Evolutionary conservation across 2,113 vertebrate species (phyloP), one percentile per base, ranked within the genome.

Genomic region (Ptychochromis oligacanthus): DNA sequence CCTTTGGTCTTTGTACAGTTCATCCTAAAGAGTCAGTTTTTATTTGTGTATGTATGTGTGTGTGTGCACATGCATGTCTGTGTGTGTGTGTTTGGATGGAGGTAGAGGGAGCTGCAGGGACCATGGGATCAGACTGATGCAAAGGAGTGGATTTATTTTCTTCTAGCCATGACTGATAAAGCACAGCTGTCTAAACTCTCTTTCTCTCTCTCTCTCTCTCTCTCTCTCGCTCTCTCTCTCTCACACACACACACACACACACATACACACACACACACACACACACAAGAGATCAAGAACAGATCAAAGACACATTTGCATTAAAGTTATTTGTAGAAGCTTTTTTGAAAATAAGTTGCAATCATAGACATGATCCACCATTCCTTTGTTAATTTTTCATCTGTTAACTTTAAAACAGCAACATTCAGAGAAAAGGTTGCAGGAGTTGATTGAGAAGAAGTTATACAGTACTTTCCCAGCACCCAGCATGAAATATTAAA

Each of bases 111-210:
- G 79, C 88, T 75, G 67, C 46, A 85, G 87, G 79, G 88, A 89
- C 84, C 83, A 80, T 93, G 88, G 82, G 91, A 92, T 90, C 94
- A 91, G 79, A 82, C 90, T 77, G 84, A 84, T 83, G 83, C 81
- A 86, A 36, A 88, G 26, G 85, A 81, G 43, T 62, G 80, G 77
- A 84, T 92, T 94, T 95, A 84, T 94, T 94, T 94, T 93, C 81
- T 60, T 82, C 91, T 34, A 34, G 90, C 86, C 82, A 77, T 93
- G 91, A 90, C 92, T 94, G 93, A 94, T 94, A 93, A 93, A 92
- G 85, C 65, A 88, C 94, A 95, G 95, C 93, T 94, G 93, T 94
- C 84, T 83, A 95, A 93, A 94, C 86, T 75, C 55, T 80, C 82
- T 43, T 46, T 17, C 17, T 46, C 54, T 78, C 1, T n/a, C 26